Evolutionary conservation across 2,888 invertebrate species (phyloP), one percentile per base, ranked within the genome.

Genomic region (Mystacides longicornis): DNA sequence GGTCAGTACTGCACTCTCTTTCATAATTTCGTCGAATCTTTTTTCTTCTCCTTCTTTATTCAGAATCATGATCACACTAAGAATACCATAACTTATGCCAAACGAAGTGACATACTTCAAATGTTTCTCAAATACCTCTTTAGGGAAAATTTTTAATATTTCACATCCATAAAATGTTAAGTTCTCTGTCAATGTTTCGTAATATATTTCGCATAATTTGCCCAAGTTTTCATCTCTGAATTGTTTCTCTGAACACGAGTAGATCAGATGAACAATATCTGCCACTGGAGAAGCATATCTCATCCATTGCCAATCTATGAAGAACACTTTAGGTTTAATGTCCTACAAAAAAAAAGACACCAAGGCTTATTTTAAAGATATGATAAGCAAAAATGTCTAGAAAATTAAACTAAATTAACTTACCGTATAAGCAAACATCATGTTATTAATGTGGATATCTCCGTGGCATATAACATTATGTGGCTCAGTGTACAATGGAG

Each of bases 381-480:
- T 27, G 27, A 11, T 27, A 27, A 27, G 27, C 7, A 7, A 27
- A 27, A 11, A 11, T n/a, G n/a, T n/a, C 11, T 27, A 11, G 27
- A 27, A 7, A 7, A 27, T 5, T 27, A 27, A 27, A 11, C 11
- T 7, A 27, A 27, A 7, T 27, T 27, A 27, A 14, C 46, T 46
- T 31, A 59, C 59, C 54, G 55, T 22, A 23, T 59, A 59, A 50
- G 57, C 57, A 31, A 55, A 59, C 5, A 59, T 19, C 20, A 59
- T 51, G n/a, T 60, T 60, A 33, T 57, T 60, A n/a, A 46, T 53
- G 55, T 55, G 55, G n/a, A 52, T 55, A 42, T 60, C 59, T 14
- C 59, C 59, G 23, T 60, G 59, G 22, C 55, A 60, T n/a, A 60
- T 48, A 4, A 53, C 55, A 23, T 49, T 57, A 45, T 57, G 55